phyloP scores from a whole-genome alignment of 2,113 vertebrate genomes.

The Pelmatolapia mariae region DNA sequence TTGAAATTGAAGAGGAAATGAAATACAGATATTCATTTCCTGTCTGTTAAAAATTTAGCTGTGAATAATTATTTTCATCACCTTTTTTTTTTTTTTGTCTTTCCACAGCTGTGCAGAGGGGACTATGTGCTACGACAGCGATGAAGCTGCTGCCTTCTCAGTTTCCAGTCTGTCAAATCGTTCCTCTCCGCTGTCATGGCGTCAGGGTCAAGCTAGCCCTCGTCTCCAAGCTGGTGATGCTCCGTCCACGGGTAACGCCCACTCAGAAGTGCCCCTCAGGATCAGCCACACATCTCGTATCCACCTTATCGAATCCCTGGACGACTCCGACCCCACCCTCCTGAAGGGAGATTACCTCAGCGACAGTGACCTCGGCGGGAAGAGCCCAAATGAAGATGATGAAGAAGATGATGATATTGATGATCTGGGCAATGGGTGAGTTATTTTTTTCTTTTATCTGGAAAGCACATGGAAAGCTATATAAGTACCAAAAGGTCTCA shows the following conservation, averaged over 20 bases:
- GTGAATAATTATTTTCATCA: neutral
- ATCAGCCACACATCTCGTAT: conserved; percentile 84
- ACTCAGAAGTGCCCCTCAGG: conserved; percentile 80
- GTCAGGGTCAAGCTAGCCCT: conserved; percentile 90
- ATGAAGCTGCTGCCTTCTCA: conserved; percentile 86
- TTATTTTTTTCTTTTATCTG: neutral
- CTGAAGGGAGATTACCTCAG: conserved; percentile 90
- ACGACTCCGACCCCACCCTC: conserved; percentile 74
- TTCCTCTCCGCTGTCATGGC: conserved; percentile 92
- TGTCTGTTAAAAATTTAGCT: neutral
- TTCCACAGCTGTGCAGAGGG: conserved; percentile 81
- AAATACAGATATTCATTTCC: neutral
- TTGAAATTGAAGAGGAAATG: neutral
- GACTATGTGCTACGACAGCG: conserved; percentile 85
- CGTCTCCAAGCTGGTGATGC: conserved; percentile 91
- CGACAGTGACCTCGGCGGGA: conserved; percentile 80
- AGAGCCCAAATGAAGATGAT: conserved; percentile 79
- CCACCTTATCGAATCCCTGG: conserved; percentile 84
- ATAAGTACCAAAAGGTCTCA: neutral
- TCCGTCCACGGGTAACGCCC: conserved; percentile 81
- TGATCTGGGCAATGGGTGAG: conserved; percentile 88
- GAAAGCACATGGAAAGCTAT: neutral
- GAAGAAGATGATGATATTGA: conserved; percentile 80
- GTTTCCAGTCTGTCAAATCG: conserved; percentile 90
- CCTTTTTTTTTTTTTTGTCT: neutral